Evolutionary conservation across 2,888 invertebrate genomes (phyloP).

Genomic region (Kryphioiulus occultus): DNA sequence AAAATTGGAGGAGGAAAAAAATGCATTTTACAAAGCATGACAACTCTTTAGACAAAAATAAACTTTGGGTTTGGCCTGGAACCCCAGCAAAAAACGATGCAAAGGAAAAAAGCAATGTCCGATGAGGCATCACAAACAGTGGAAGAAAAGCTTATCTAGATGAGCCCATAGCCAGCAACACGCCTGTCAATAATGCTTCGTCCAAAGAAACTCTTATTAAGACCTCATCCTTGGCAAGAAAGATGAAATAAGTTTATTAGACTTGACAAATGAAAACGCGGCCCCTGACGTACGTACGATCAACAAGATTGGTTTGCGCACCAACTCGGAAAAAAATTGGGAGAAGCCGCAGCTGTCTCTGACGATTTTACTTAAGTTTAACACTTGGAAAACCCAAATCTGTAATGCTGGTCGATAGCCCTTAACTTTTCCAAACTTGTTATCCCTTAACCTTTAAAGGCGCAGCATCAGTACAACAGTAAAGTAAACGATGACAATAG

Average conservation of each 20-base stretch:
- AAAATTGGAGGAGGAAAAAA: neutral
- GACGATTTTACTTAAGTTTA: constrained; percentile 17
- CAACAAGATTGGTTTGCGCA: constrained; percentile 24
- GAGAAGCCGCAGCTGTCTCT: constrained; percentile 25
- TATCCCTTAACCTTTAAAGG: neutral
- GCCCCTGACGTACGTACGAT: neutral
- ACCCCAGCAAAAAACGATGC: neutral
- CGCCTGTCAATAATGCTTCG: constrained; percentile 27
- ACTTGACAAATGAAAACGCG: constrained; percentile 36
- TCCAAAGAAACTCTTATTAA: constrained; percentile 36
- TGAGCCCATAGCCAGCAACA: constrained; percentile 13
- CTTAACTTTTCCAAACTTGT: neutral
- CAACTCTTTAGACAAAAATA: constrained; percentile 38
- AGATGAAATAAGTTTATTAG: constrained; percentile 39
- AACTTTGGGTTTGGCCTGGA: neutral
- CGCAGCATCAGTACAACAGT: neutral
- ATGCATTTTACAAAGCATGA: constrained; percentile 21
- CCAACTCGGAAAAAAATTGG: neutral
- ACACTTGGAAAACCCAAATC: constrained; percentile 3
- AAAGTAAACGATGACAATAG: too few relatives aligned
- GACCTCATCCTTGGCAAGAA: constrained; percentile 1
- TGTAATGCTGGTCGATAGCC: neutral
- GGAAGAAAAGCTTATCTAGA: constrained; percentile 15
- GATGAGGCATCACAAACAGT: constrained; percentile 11
- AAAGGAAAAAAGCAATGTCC: neutral